Conservation (phyloP, 1,140 invertebrate species). For the Drosophila nikananu region DNA sequence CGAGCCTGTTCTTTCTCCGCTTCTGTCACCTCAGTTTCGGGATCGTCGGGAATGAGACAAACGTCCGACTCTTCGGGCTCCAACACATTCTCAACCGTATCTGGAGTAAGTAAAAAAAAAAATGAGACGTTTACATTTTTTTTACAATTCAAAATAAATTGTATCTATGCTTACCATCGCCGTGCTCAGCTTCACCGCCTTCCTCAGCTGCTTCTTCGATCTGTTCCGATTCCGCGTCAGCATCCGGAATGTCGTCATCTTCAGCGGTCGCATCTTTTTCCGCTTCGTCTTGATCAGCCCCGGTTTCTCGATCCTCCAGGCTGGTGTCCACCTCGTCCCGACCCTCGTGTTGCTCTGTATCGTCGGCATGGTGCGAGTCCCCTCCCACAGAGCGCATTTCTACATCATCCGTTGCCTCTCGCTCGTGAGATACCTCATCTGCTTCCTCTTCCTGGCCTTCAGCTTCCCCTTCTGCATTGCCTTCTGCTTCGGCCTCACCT, state of each 20-base stretch:
- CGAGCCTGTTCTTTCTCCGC: constrained; percentile 87
- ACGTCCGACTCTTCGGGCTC: constrained; percentile 83
- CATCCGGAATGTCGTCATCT: constrained; percentile 46
- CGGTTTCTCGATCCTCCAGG: constrained; percentile 49
- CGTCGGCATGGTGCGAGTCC: constrained; percentile 51
- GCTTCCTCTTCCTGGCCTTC: constrained; percentile 32
- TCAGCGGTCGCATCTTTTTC: constrained; percentile 34
- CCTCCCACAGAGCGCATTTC: constrained; percentile 68
- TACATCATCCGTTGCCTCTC: constrained; percentile 47
- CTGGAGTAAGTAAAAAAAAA: constrained; percentile 7
- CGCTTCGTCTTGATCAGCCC: constrained; percentile 36
- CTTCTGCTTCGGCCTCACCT: constrained; percentile 32
- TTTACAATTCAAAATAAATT: not conserved
- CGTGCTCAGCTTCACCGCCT: constrained; percentile 62
- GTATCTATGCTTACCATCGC: constrained; percentile 53
- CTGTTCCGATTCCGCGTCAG: constrained; percentile 44
- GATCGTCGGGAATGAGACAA: constrained; percentile 84
- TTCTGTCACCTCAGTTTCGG: constrained; percentile 88
- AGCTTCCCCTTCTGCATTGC: constrained; percentile 21
- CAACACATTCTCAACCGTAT: constrained; percentile 79
- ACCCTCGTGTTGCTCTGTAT: constrained; percentile 46
- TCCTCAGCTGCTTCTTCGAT: constrained; percentile 52
- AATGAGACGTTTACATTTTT: not conserved
- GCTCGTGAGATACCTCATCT: constrained; percentile 16
- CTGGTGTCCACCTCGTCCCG: constrained; percentile 65